Percentiles rank a stretch among this genome's conserved stretches.
Conservation (phyloP, 2,888 invertebrate genomes). For the Nipponacmea schrenckii region DNA sequence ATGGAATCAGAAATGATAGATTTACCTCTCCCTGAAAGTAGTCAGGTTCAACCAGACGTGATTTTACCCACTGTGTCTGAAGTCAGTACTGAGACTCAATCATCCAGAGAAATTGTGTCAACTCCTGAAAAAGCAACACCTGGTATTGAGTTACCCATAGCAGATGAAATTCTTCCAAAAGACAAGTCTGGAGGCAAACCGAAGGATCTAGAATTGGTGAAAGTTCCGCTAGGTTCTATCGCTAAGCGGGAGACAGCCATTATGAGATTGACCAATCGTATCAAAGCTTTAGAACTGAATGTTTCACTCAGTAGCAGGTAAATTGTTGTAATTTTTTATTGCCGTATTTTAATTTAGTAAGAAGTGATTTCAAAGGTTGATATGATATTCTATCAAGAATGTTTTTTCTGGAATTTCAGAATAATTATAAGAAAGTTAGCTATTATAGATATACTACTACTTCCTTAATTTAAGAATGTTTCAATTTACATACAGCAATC, state of each 20-base stretch:
- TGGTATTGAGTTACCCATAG: conserved; percentile 5
- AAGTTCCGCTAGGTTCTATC: conserved; percentile 29
- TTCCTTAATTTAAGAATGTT: too few relatives aligned
- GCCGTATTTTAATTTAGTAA: too few relatives aligned
- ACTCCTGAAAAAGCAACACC: background rate
- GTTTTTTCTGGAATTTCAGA: too few relatives aligned
- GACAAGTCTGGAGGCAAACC: background rate
- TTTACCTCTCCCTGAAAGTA: background rate
- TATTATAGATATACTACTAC: too few relatives aligned
- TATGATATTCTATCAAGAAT: too few relatives aligned
- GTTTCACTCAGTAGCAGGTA: conserved; percentile 92
- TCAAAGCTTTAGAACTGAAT: conserved; percentile 95
- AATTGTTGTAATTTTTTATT: conserved; percentile 9
- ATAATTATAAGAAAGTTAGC: too few relatives aligned
- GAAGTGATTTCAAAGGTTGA: too few relatives aligned
- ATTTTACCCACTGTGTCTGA: background rate
- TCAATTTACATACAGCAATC: too few relatives aligned
- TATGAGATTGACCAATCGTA: conserved; percentile 91
- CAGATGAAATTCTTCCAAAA: background rate
- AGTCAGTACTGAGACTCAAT: background rate
- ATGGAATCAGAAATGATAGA: conserved; percentile 9
- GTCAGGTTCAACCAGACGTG: background rate
- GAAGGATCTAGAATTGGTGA: conserved; percentile 28
- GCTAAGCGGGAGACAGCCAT: conserved; percentile 69
- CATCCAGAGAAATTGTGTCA: background rate